Evolutionary conservation across 2,888 invertebrate genomes (phyloP), one percentile per base, ranked within the genome.

Genomic region (Sesia bembeciformis): DNA sequence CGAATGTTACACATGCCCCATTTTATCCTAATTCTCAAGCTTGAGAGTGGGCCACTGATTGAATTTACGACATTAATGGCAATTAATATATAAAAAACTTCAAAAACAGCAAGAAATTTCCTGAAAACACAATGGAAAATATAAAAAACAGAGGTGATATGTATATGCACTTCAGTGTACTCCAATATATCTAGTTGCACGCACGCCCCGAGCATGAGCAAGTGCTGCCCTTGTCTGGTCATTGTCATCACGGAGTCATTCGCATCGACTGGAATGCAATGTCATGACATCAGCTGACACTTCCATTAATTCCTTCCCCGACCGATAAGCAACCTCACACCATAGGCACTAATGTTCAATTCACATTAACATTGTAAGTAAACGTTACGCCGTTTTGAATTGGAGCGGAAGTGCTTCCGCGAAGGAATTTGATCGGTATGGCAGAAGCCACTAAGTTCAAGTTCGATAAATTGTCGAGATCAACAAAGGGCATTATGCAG

Each of bases 161-260:
- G 23, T 23, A 23, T 23, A 23, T 23, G 23, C 23, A 23, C 23
- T 23, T 23, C 23, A 23, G 23, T 23, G 23, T 23, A 23, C 23
- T 23, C 23, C 23, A 23, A 23, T 23, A 23, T 23, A 23, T 23
- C 23, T 23, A 7, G 46, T 46, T 46, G 61, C 68, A 69, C 67
- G 66, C 66, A 72, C 69, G 74, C 67, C 65, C 67, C 67, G 67
- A 61, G 76, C 73, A 76, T 77, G 69, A 67, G 68, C 78, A 74
- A 80, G 70, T 74, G 72, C 66, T 87, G 87, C 84, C 86, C 88
- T 87, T 88, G 88, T 86, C 85, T 87, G 86, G 84, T 62, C 85
- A 76, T 79, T 86, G 86, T 86, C 87, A 83, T 84, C 82, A 69
- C 61, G 62, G 66, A 83, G 85, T 85, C 86, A 81, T 85, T 87